Evolutionary conservation across 2,113 vertebrate species (phyloP), one percentile per base, ranked within the genome.

Genomic region (Physeter macrocephalus): DNA sequence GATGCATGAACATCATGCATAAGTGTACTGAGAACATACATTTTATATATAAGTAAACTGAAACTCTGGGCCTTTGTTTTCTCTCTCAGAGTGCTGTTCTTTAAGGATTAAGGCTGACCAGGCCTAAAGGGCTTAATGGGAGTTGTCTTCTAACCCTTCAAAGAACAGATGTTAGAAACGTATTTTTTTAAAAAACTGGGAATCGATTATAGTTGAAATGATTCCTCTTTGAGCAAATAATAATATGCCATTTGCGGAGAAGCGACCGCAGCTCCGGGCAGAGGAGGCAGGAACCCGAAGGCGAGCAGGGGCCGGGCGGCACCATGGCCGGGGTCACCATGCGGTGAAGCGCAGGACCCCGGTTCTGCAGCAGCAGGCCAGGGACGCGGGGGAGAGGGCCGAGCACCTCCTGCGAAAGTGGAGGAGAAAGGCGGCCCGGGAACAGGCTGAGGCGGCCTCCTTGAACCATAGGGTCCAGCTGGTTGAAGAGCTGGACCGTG

Each of bases 161-260:
- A 21, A 71, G 29, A 81, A 27, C 64, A 80, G 36, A 36, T 67
- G 46, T 43, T 86, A 80, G 59, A 71, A 72, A 39, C 54, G 8
- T 59, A 83, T 6, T 64, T 43, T 43, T 62, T 43, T 10, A 74
- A 46, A 49, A 52, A 52, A 52, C 17, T 39, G 36, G 9, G 20
- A 92, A 36, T 5, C 81, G 34, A 21, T 59, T 2, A 46, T 49
- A 74, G 59, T 88, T 75, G 5, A 97, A 69, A 87, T 49, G 43
- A 62, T 15, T 94, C 54, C 36, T 87, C 93, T 88, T 90, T 85
- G 66, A 88, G 14, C 10, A 91, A 97, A 85, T 74, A 82, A 83
- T 57, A 77, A 13, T 54, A 46, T 74, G 23, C 18, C 52, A 52
- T 52, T 17, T 17, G 52, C 15, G 52, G 52, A 52, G 52, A 52